Conservation (phyloP, 2,113 vertebrate species). For the Anolis sagrei region DNA sequence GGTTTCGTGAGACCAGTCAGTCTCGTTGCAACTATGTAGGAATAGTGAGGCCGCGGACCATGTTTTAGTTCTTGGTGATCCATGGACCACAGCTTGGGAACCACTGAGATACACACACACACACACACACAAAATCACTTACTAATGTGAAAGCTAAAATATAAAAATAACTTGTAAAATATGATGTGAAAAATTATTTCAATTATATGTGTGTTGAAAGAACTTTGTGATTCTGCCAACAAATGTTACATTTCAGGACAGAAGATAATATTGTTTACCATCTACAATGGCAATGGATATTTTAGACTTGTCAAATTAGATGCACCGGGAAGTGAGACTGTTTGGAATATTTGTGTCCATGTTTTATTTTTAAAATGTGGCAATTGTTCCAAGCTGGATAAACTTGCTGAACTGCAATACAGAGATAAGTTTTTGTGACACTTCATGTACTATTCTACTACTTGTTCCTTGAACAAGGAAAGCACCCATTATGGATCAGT, state of each 20-base stretch:
- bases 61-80: too few relatives aligned
- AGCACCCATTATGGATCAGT: neutral
- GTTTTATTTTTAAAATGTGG: neutral
- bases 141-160: neutral
- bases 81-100: too few relatives aligned
- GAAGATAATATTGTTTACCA: neutral
- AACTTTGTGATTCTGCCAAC: neutral
- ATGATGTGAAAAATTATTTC: neutral
- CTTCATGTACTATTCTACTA: neutral
- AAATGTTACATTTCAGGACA: neutral
- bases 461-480: neutral
- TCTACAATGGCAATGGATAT: neutral
- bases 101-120: too few relatives aligned
- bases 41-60: too few relatives aligned
- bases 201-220: neutral
- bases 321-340: neutral
- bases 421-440: neutral
- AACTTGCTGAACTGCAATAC: neutral
- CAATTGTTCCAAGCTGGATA: neutral
- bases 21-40: too few relatives aligned
- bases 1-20: too few relatives aligned
- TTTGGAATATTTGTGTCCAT: neutral
- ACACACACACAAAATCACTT: too few relatives aligned
- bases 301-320: neutral
- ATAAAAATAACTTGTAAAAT: neutral